A percentile compares a stretch with the other conserved stretches of the same genome.
These are phyloP conservation scores for Vidua macroura DNA, from an alignment of 2,113 vertebrate genomes.

Conservation along the genomic window DNA sequence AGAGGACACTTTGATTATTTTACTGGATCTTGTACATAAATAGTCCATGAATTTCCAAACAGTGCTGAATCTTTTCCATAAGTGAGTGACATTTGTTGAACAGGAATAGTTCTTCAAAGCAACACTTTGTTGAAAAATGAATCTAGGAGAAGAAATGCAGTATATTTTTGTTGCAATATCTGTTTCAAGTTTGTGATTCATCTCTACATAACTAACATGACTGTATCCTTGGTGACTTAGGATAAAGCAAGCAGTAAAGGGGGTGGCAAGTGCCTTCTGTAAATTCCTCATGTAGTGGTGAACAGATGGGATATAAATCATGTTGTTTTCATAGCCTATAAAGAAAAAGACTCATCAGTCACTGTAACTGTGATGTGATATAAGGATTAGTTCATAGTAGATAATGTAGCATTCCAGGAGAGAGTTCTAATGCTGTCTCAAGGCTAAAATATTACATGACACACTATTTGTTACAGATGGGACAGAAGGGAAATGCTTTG, in stretches of 20 bases:
- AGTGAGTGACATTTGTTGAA: neutral
- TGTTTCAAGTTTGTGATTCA: conserved; percentile 28
- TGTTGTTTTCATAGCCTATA: neutral
- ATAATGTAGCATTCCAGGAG: neutral
- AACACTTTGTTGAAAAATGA: neutral
- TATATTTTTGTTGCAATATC: neutral
- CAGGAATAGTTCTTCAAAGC: neutral
- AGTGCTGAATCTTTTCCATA: neutral
- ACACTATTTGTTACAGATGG: neutral
- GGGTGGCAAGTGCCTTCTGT: neutral
- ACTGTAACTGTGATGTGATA: neutral
- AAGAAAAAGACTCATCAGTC: neutral
- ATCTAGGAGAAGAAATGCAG: neutral
- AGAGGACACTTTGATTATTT: neutral
- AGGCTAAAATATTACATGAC: neutral
- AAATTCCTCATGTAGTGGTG: neutral
- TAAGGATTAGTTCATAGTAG: neutral
- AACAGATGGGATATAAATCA: neutral
- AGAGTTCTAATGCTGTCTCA: neutral
- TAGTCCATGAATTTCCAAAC: neutral
- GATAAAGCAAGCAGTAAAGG: neutral
- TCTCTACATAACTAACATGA: neutral
- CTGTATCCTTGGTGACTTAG: neutral
- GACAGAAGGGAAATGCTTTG: neutral
- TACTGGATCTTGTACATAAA: neutral